These are phyloP conservation scores for Drosophila parthenogenetica DNA, from an alignment of 2,888 invertebrate species.

Conservation along the genomic window DNA sequence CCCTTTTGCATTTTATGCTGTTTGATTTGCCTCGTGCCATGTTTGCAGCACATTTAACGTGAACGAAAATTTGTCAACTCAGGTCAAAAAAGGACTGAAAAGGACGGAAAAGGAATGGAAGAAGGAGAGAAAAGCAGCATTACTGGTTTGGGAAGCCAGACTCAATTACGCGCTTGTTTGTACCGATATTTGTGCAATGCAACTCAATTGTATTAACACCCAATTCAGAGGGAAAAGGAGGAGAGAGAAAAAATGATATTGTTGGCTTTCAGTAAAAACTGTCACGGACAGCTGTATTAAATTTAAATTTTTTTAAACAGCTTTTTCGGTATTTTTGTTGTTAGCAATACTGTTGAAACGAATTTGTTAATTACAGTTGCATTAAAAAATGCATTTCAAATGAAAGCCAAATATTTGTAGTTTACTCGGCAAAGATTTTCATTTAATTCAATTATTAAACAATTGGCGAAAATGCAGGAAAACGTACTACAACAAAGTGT, in stretches of 20 bases:
- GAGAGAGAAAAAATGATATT: background rate
- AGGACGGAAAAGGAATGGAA: background rate
- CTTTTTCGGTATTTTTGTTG: slow-evolving; percentile 3
- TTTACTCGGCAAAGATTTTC: slow-evolving; percentile 31
- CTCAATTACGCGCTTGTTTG: slow-evolving; percentile 75
- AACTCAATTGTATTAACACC: slow-evolving; percentile 56
- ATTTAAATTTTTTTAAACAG: background rate
- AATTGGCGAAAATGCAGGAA: background rate
- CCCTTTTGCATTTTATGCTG: slow-evolving; percentile 59
- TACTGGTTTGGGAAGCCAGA: slow-evolving; percentile 42
- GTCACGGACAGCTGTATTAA: slow-evolving; percentile 35
- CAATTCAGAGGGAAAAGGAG: slow-evolving; percentile 1
- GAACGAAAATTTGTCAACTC: slow-evolving; percentile 2
- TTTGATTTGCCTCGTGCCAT: slow-evolving; percentile 45
- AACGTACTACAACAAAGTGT: slow-evolving; percentile 11
- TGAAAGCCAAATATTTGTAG: slow-evolving; percentile 48
- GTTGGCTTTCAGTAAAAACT: slow-evolving; percentile 29
- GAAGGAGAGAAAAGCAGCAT: too few relatives aligned
- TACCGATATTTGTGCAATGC: slow-evolving; percentile 61
- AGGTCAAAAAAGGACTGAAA: background rate
- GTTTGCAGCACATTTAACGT: slow-evolving; percentile 34
- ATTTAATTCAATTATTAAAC: slow-evolving; percentile 44
- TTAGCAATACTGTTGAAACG: slow-evolving; percentile 10
- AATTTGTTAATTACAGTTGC: slow-evolving; percentile 37
- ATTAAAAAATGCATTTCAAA: slow-evolving; percentile 28